These are phyloP conservation scores for Rhabdomys dilectus DNA, from an alignment of 2,113 vertebrate genomes.

Conservation along the genomic window DNA sequence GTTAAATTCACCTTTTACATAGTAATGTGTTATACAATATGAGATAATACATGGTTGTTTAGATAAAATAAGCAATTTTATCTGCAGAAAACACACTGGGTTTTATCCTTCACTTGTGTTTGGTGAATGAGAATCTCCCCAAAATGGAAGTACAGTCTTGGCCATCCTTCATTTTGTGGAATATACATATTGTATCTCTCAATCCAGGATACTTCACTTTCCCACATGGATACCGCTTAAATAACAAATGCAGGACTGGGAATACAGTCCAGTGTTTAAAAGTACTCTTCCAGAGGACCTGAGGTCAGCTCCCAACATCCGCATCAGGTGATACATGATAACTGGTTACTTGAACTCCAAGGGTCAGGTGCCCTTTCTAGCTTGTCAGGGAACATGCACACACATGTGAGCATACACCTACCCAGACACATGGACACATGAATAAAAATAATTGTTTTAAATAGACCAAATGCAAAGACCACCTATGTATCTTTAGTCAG, in stretches of 20 bases:
- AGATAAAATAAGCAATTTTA: background rate
- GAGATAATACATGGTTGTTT: background rate
- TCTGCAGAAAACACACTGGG: background rate
- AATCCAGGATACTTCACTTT: background rate
- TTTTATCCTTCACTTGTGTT: background rate
- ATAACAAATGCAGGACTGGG: background rate
- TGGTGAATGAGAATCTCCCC: background rate
- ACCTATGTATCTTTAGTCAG: background rate
- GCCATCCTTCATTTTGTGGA: background rate
- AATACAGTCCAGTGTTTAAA: background rate
- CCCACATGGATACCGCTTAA: background rate
- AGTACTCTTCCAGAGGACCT: background rate
- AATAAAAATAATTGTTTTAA: background rate
- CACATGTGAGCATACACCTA: background rate
- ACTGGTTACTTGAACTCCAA: background rate
- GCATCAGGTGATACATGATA: background rate
- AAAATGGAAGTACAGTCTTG: background rate
- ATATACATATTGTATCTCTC: background rate
- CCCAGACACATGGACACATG: background rate
- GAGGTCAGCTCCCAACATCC: background rate
- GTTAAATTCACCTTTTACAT: background rate
- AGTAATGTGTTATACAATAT: background rate
- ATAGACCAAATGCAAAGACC: background rate
- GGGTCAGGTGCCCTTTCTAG: background rate
- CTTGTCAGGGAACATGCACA: background rate